Conservation (phyloP, 2,797 vertebrate species). For the Helarctos malayanus region DNA sequence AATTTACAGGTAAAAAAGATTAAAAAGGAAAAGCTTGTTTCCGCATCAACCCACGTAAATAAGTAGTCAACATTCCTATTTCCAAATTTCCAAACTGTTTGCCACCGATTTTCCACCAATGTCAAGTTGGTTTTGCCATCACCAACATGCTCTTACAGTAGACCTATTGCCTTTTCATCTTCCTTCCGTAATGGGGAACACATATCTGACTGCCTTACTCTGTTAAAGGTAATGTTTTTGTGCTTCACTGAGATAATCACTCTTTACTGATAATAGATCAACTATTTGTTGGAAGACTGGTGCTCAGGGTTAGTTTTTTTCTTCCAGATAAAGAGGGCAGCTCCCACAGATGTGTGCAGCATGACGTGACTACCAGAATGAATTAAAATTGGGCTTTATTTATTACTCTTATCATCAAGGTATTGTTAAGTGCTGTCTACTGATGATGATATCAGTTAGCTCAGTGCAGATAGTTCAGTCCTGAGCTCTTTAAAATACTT, state of each 20-base stretch:
- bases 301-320: not conserved
- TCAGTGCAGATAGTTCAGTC: not conserved
- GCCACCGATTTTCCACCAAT: not conserved
- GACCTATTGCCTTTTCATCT: not conserved
- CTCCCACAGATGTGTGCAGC: conserved; percentile 18
- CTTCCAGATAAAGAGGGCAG: conserved; percentile 65
- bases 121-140: not conserved
- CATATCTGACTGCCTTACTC: conserved; percentile 42
- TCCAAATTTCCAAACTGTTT: not conserved
- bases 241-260: conserved; percentile 62
- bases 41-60: not conserved
- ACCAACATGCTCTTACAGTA: not conserved
- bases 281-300: conserved; percentile 43
- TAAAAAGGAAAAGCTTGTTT: not conserved
- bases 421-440: not conserved
- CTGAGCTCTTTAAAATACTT: conserved; percentile 12
- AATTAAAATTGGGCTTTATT: conserved; percentile 52
- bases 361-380: conserved; percentile 49
- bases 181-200: not conserved
- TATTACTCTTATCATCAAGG: not conserved
- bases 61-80: not conserved
- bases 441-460: not conserved
- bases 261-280: conserved; percentile 64
- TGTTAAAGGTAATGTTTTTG: conserved; percentile 39
- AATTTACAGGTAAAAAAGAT: not conserved